A percentile compares a stretch with the other conserved stretches of the same genome.
Conservation (phyloP, 2,888 invertebrate species). For the Myopa tessellatipennis region DNA sequence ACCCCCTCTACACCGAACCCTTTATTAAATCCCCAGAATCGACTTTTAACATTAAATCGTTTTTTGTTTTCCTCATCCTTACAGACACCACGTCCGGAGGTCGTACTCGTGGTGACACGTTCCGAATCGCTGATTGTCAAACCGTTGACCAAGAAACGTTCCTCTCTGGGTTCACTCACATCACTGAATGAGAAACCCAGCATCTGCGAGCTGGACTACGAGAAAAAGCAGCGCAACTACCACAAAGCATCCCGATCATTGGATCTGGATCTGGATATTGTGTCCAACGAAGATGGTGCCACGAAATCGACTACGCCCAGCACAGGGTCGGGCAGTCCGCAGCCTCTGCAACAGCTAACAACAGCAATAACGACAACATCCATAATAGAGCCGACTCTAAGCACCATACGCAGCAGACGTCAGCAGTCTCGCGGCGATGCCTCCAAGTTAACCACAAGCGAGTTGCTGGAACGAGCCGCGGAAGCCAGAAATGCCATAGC, state of each 20-base stretch:
- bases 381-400: conserved; percentile 58
- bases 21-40: neutral
- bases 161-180: conserved; percentile 66
- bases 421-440: conserved; percentile 64
- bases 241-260: conserved; percentile 67
- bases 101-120: conserved; percentile 81
- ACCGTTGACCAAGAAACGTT: conserved; percentile 65
- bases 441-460: conserved; percentile 65
- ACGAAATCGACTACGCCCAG: conserved; percentile 40
- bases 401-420: conserved; percentile 61
- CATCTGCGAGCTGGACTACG: conserved; percentile 59
- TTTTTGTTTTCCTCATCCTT: conserved; percentile 40
- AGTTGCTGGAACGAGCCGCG: conserved; percentile 64
- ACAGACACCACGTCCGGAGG: conserved; percentile 82
- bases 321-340: conserved; percentile 58
- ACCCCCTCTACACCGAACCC: neutral
- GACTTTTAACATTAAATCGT: neutral
- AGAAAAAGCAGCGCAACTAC: conserved; percentile 63
- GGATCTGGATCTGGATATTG: conserved; percentile 66
- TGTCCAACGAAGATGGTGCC: conserved; percentile 59
- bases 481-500: conserved; percentile 65
- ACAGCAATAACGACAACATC: conserved; percentile 42
- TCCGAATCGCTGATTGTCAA: conserved; percentile 66
- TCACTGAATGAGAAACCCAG: conserved; percentile 67
- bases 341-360: conserved; percentile 45